phyloP scores from a whole-genome alignment of 2,888 invertebrate species.

The Caenorhabditis japonica region DNA sequence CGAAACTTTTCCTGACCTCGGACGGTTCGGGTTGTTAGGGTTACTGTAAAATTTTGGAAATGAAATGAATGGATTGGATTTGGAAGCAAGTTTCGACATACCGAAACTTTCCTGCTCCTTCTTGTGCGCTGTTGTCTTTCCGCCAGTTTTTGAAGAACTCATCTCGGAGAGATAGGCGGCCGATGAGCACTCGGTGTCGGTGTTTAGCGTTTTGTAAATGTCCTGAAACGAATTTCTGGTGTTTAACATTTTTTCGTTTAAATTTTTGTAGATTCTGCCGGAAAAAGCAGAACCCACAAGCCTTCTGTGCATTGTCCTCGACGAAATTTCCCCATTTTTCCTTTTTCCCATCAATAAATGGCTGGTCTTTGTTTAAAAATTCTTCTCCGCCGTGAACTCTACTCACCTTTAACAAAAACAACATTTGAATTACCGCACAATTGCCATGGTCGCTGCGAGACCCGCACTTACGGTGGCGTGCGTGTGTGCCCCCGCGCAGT shows the following conservation, averaged over 20 bases:
- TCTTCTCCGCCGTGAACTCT: no score
- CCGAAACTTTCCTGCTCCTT: constrained; percentile 54
- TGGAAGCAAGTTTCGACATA: constrained; percentile 2
- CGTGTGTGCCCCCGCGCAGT: no score
- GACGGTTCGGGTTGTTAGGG: constrained; percentile 51
- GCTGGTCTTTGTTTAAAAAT: no score
- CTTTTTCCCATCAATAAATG: no score
- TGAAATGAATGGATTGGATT: neutral
- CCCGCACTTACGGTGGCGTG: no score
- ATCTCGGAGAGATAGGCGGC: constrained; percentile 63
- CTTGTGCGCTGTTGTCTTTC: constrained; percentile 25
- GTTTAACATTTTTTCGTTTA: neutral
- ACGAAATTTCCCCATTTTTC: no score
- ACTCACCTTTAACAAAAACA: no score
- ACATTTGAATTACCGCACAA: no score
- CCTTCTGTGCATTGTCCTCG: no score
- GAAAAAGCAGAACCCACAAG: no score
- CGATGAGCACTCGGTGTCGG: constrained; percentile 59
- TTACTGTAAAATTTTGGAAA: constrained; percentile 55
- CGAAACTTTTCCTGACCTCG: constrained; percentile 68
- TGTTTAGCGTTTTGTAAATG: constrained; percentile 65
- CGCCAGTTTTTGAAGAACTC: constrained; percentile 58
- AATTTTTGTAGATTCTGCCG: neutral
- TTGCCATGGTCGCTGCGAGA: no score
- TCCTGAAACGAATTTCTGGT: constrained; percentile 43